Evolutionary conservation across 2,797 vertebrate genomes (phyloP), one percentile per base, ranked within the genome.

Genomic region (Hemibagrus guttatus): DNA sequence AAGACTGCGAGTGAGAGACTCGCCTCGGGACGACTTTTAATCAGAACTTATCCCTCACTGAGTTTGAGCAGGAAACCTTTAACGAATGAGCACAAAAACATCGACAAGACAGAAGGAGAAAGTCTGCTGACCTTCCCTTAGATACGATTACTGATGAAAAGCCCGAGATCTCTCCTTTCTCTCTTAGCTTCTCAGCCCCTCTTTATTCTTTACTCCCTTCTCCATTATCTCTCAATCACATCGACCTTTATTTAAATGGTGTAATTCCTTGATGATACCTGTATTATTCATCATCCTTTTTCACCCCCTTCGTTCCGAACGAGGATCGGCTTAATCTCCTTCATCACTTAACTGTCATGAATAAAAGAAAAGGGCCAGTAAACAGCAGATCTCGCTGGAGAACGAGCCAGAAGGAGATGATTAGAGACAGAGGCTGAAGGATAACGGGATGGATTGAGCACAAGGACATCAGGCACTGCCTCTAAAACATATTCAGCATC

Each of bases 281-380:
- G 19, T 42, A 26, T 39, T 80, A 61, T 42, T 80, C 31, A 39
- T 80, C 59, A 17, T 63, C 23, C 23, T 46, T 21, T 4, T 63
- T 58, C 23, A 1, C 12, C 19, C 19, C 5, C 35, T 9, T 14
- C 63, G 9, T 74, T 61, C 35, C 14, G 4, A 17, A n/a, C 23
- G 0, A n/a, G 35, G 79, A 28, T 79, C 2, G 1, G 76, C 28
- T 81, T 63, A 81, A 63, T 63, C 23, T 42, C 35, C 4, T 6
- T 42, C 78, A 46, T 42, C 28, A 19, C 92, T 95, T 94, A 95
- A 95, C 94, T 93, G 93, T 89, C 86, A 91, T 95, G 92, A 95
- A 96, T 95, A 93, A 95, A 95, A 95, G 91, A 96, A 83, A 86
- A 52, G 63, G 28, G 83, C 26, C 87, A 49, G 90, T 93, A 94